A percentile compares a stretch with the other conserved stretches of the same genome.
Conservation (phyloP, 2,888 invertebrate species). For the Liodrosophila aerea region DNA sequence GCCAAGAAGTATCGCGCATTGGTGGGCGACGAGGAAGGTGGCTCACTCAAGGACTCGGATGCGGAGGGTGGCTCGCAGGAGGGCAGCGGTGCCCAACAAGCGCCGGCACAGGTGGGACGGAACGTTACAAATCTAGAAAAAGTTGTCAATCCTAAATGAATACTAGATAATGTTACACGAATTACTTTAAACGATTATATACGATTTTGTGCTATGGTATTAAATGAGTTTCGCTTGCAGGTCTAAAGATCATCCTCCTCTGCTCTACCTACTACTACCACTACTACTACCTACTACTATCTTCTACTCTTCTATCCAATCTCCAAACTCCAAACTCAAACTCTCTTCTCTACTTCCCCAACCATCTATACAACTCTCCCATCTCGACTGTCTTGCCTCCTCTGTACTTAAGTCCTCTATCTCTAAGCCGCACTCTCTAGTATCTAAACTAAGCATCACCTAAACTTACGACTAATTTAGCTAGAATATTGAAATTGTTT, state of each 20-base stretch:
- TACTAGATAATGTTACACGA: background rate
- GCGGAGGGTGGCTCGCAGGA: slow-evolving; percentile 81
- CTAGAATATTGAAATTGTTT: slow-evolving; percentile 76
- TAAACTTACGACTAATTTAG: slow-evolving; percentile 62
- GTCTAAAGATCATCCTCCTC: slow-evolving; percentile 60
- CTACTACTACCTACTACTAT: slow-evolving; percentile 37
- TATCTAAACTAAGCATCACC: slow-evolving; percentile 56
- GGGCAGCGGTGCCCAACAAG: slow-evolving; percentile 66
- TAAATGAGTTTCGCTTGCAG: slow-evolving; percentile 70
- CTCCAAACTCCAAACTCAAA: slow-evolving; percentile 25
- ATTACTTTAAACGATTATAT: too few species aligned
- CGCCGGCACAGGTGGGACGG: slow-evolving; percentile 81
- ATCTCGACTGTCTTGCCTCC: slow-evolving; percentile 65
- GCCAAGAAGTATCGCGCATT: slow-evolving; percentile 93
- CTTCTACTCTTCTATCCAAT: slow-evolving; percentile 25
- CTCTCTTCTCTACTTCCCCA: slow-evolving; percentile 48
- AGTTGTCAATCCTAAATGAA: slow-evolving; percentile 12
- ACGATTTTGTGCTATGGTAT: slow-evolving; percentile 19
- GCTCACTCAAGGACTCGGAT: slow-evolving; percentile 82
- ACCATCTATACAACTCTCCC: slow-evolving; percentile 57
- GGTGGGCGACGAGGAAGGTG: slow-evolving; percentile 86
- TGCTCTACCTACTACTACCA: slow-evolving; percentile 28
- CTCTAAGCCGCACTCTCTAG: slow-evolving; percentile 47
- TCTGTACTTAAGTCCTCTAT: slow-evolving; percentile 37
- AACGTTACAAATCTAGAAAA: slow-evolving; percentile 46